phyloP scores from a whole-genome alignment of 2,888 invertebrate genomes.

The Argyra leucocephala region DNA sequence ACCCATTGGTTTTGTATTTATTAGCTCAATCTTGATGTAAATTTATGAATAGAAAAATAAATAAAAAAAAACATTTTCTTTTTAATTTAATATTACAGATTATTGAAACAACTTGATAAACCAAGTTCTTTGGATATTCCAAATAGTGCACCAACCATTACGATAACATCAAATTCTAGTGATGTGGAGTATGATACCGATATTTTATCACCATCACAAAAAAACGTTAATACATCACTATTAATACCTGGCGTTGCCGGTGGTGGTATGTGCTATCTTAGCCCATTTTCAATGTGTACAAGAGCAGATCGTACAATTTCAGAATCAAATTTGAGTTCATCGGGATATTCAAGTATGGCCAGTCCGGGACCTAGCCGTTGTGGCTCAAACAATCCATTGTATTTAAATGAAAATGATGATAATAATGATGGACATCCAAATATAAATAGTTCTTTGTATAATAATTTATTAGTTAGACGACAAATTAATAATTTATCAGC shows the following conservation, averaged over 20 bases:
- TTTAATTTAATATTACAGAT: conserved; percentile 36
- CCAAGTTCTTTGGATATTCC: conserved; percentile 53
- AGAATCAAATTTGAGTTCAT: conserved; percentile 73
- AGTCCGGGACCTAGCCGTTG: conserved; percentile 74
- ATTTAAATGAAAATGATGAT: conserved; percentile 66
- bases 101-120: conserved; percentile 55
- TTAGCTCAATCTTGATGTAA: too few species aligned
- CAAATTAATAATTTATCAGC: conserved; percentile 56
- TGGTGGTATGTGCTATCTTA: conserved; percentile 60
- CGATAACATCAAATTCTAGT: conserved; percentile 65
- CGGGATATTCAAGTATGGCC: conserved; percentile 77
- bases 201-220: conserved; percentile 50
- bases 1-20: too few species aligned
- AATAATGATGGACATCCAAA: conserved; percentile 48
- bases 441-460: conserved; percentile 29
- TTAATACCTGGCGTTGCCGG: conserved; percentile 38
- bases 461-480: conserved; percentile 47
- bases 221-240: conserved; percentile 42
- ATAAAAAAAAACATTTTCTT: too few species aligned
- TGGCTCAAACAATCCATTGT: conserved; percentile 70
- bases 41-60: too few species aligned
- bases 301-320: conserved; percentile 67
- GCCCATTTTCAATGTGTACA: conserved; percentile 66
- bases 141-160: conserved; percentile 58
- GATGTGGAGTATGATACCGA: conserved; percentile 66